phyloP scores from a whole-genome alignment of 1,140 invertebrate species.

The Lamellibrachia luymesi region DNA sequence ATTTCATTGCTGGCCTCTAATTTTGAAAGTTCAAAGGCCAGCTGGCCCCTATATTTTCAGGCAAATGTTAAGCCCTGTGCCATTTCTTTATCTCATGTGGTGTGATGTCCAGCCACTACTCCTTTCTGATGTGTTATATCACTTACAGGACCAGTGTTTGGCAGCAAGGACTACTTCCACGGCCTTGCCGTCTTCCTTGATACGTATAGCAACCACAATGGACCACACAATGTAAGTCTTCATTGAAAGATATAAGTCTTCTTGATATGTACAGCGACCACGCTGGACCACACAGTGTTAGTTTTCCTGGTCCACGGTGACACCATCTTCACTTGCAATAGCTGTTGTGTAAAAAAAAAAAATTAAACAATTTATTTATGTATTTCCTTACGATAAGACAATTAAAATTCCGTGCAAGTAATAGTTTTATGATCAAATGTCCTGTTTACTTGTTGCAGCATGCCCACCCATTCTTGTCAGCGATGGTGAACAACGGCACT shows the following conservation, averaged over 20 bases:
- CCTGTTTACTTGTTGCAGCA: conserved; percentile 66
- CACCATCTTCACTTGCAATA: too few relatives aligned
- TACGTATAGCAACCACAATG: conserved; percentile 99
- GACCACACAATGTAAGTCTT: conserved; percentile 85
- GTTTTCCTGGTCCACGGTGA: conserved; percentile 34
- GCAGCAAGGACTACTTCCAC: conserved; percentile 87
- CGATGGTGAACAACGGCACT: conserved; percentile 96
- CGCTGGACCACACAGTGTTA: conserved; percentile 95
- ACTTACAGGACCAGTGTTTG: conserved; percentile 82
- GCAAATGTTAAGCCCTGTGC: too few relatives aligned
- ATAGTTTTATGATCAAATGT: background rate
- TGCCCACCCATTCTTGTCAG: conserved; percentile 96
- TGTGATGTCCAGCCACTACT: background rate
- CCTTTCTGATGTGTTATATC: background rate
- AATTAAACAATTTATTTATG: background rate
- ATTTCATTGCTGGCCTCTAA: too few relatives aligned
- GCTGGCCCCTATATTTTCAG: too few relatives aligned
- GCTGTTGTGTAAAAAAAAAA: too few relatives aligned
- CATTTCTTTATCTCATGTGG: background rate
- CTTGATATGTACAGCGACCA: conserved; percentile 99
- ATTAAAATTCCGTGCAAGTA: background rate
- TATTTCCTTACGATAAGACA: too few relatives aligned
- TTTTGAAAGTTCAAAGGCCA: too few relatives aligned
- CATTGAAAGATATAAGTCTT: conserved; percentile 54
- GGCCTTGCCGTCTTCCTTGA: conserved; percentile 94